A percentile compares a stretch with the other conserved stretches of the same genome.
phyloP scores from a whole-genome alignment of 2,888 invertebrate genomes.

The Mythimna loreyi region DNA sequence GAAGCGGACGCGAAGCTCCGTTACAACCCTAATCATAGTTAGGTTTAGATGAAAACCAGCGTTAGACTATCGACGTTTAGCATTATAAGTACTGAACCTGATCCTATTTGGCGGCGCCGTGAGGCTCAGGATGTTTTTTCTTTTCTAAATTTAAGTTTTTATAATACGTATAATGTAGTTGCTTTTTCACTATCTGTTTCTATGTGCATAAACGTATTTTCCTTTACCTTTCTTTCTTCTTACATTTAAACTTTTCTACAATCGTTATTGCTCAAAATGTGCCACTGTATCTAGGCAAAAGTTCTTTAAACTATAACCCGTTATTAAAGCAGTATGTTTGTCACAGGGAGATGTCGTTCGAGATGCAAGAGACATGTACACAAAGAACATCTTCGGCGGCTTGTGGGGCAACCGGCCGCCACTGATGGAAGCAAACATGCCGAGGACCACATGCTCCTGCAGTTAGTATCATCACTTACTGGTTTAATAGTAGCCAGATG shows the following conservation, averaged over 20 bases:
- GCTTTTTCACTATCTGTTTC: too few relatives aligned
- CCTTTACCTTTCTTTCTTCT: too few relatives aligned
- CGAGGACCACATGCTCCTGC: conserved; percentile 91
- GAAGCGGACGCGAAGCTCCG: too few relatives aligned
- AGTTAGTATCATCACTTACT: conserved; percentile 89
- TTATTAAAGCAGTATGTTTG: conserved; percentile 2
- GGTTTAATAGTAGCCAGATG: background rate
- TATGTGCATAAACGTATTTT: too few relatives aligned
- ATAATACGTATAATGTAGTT: too few relatives aligned
- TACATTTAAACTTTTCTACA: background rate
- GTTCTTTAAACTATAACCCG: background rate
- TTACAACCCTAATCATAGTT: too few relatives aligned
- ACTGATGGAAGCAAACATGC: conserved; percentile 84
- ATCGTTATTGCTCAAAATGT: background rate
- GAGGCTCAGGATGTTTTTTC: too few relatives aligned
- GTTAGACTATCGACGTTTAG: too few relatives aligned
- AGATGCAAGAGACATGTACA: conserved; percentile 76
- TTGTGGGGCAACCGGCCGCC: conserved; percentile 93
- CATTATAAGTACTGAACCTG: too few relatives aligned
- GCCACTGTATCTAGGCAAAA: background rate
- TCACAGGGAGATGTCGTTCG: conserved; percentile 74
- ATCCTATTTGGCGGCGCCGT: too few relatives aligned
- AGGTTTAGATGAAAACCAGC: too few relatives aligned
- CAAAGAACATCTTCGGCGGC: conserved; percentile 91
- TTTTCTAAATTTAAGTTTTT: too few relatives aligned